Conservation (phyloP, 64 coral and sea anemone genomes). For the Platygyra sinensis region DNA sequence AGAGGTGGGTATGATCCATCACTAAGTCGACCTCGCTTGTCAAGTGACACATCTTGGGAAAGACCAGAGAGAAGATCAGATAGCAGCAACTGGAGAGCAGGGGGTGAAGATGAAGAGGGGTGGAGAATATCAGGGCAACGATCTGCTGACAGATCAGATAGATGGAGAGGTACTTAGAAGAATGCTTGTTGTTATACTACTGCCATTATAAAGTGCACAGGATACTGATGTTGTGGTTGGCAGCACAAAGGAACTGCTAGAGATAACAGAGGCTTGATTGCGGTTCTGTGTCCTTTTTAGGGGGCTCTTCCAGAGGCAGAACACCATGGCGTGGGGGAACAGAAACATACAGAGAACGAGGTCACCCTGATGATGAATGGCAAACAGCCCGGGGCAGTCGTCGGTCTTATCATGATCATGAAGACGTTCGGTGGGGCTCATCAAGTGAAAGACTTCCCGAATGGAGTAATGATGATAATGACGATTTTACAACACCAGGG, state of each 20-base stretch:
- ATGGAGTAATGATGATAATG: constrained; percentile 89
- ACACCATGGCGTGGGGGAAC: constrained; percentile 44
- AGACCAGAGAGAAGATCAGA: constrained; percentile 57
- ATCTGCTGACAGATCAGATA: constrained; percentile 72
- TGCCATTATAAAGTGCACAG: too few relatives aligned
- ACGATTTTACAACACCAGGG: constrained; percentile 80
- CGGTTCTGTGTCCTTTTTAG: not conserved
- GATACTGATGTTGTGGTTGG: too few relatives aligned
- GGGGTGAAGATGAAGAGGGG: constrained; percentile 82
- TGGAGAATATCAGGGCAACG: constrained; percentile 90
- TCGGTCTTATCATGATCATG: constrained; percentile 67
- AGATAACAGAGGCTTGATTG: not conserved
- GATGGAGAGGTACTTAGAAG: constrained; percentile 74
- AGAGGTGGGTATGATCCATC: constrained; percentile 89
- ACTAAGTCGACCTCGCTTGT: constrained; percentile 65
- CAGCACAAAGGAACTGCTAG: too few relatives aligned
- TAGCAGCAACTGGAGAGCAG: constrained; percentile 82
- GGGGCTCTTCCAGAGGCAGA: constrained; percentile 31
- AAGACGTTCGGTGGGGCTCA: constrained; percentile 57
- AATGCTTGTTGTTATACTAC: too few relatives aligned
- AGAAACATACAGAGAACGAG: constrained; percentile 53
- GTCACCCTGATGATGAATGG: constrained; percentile 52
- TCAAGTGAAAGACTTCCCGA: constrained; percentile 70
- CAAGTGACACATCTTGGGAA: constrained; percentile 91
- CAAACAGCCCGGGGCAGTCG: constrained; percentile 50